A percentile compares a stretch with the other conserved stretches of the same genome.
Evolutionary conservation across 2,888 invertebrate species (phyloP).

Genomic region (Drosophila lutescens): DNA sequence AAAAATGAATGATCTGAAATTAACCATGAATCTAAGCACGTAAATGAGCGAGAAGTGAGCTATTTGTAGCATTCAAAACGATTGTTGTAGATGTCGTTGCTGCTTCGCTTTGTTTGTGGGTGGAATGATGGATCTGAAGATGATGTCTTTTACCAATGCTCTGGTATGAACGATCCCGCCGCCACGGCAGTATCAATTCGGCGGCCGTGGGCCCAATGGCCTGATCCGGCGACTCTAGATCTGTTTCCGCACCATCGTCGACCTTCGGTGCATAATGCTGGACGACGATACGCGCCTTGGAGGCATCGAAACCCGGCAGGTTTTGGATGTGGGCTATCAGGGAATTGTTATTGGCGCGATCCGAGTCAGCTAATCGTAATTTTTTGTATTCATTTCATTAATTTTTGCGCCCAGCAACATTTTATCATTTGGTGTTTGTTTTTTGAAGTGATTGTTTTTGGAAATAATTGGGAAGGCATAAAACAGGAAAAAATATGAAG

Average conservation of each 20-base stretch:
- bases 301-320: constrained; percentile 89
- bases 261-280: constrained; percentile 86
- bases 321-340: constrained; percentile 89
- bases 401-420: constrained; percentile 51
- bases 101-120: constrained; percentile 34
- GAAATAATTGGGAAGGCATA: constrained; percentile 72
- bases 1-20: neutral
- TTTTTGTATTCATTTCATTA: constrained; percentile 27
- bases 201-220: constrained; percentile 89
- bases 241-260: constrained; percentile 79
- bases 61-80: constrained; percentile 12
- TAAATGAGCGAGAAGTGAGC: constrained; percentile 2
- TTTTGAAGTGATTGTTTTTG: constrained; percentile 45
- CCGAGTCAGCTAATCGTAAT: constrained; percentile 83
- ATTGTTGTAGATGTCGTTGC: constrained; percentile 2
- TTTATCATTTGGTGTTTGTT: constrained; percentile 32
- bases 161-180: constrained; percentile 90
- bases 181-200: constrained; percentile 94
- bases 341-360: constrained; percentile 88
- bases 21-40: neutral
- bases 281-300: constrained; percentile 89
- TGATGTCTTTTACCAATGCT: constrained; percentile 87
- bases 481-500: constrained; percentile 66
- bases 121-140: constrained; percentile 28
- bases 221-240: constrained; percentile 82